Base-by-base conservation (phyloP, 2,888 invertebrate genomes). In the Ochropleura plecta region DNA sequence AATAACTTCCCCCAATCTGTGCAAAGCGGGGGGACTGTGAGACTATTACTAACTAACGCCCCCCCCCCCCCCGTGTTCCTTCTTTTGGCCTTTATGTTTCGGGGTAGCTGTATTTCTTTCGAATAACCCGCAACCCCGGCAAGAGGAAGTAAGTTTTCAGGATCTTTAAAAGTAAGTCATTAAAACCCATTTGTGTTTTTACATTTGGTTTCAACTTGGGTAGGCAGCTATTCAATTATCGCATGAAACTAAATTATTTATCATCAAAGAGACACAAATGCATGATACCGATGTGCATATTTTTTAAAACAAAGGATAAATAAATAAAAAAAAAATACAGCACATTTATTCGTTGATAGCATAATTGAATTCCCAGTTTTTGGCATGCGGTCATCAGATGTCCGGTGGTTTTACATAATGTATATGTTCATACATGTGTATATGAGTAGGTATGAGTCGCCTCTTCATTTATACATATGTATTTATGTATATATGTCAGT, bases 301-400 rank as follows among this genome's bases (percentile, higher is more conserved):
- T 40, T 82, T 53, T 53, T 77, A 42, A 46, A 73, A 78, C 78
- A 70, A 81, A 78, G 59, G 46, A 70, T n/a, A 59, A 62, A 60
- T n/a, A 66, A 73, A 49, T 49, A 49, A 49, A 44, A 51, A n/a
- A 30, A 75, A 69, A 46, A 70, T 55, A 67, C 46, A 40, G 4
- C 42, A 64, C 2, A 48, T 73, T 59, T 49, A 30, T 70, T 78
- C 20, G 62, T 16, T 76, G 75, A 79, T 80, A 77, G 63, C 49
- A 51, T 57, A 72, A 80, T 83, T 57, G 51, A 86, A 83, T 87
- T 87, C 74, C 57, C 83, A 78, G 85, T 79, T 84, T 84, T 83
- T 62, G 78, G 55, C 67, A 59, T 73, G 81, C 62, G 75, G 85
- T 85, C 73, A 82, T 73, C 75, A 60, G 59, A 69, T 73, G 84